Percentiles rank a stretch among this genome's conserved stretches.
Conservation (phyloP, 2,113 vertebrate species). For the Heliornis fulica region DNA sequence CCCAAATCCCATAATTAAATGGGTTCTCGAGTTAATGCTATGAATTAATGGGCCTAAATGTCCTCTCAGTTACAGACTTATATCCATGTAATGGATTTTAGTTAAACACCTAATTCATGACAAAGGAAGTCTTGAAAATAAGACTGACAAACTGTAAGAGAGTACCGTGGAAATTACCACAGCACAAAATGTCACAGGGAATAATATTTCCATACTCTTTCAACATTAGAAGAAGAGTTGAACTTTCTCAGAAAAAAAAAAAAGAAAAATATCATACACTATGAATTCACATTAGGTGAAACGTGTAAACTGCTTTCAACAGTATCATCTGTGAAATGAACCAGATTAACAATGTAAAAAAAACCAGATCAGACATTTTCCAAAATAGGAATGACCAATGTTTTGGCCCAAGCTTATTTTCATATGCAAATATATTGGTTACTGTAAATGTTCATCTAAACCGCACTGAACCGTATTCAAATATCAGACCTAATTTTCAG, state of each 20-base stretch:
- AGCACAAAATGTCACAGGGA: not conserved
- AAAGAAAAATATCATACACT: no score
- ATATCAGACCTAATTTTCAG: not conserved
- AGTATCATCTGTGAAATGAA: not conserved
- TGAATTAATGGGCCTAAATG: not conserved
- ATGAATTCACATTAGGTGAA: not conserved
- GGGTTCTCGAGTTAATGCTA: not conserved
- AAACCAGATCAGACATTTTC: not conserved
- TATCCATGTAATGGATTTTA: not conserved
- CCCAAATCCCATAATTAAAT: not conserved
- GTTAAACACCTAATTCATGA: not conserved
- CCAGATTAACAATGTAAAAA: not conserved
- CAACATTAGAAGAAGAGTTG: not conserved
- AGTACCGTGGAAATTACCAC: not conserved
- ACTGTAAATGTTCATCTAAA: not conserved
- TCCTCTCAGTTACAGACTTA: not conserved
- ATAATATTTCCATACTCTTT: not conserved
- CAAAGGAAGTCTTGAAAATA: not conserved
- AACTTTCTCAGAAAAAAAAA: not conserved
- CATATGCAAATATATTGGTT: not conserved
- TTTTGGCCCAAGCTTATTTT: not conserved
- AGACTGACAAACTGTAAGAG: not conserved
- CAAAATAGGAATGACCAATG: not conserved
- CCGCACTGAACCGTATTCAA: accelerated
- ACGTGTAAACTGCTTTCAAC: not conserved